These are phyloP conservation scores for Erythrocercus mccallii DNA, from an alignment of 2,113 vertebrate genomes.

Conservation along the genomic window DNA sequence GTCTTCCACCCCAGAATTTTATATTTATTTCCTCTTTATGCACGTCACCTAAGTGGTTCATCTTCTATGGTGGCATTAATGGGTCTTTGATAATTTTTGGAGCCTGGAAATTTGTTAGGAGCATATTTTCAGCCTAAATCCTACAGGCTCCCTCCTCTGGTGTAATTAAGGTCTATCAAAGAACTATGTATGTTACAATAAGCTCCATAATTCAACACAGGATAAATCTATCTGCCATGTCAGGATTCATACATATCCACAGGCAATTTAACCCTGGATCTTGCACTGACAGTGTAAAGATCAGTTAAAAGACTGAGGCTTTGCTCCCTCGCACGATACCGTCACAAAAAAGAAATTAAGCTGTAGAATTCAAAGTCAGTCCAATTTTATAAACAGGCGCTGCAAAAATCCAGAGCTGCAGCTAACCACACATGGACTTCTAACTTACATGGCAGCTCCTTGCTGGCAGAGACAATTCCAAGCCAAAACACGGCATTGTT, in stretches of 20 bases:
- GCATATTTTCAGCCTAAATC: not conserved
- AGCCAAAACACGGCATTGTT: not conserved
- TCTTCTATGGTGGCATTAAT: not conserved
- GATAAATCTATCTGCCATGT: not conserved
- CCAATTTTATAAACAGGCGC: not conserved
- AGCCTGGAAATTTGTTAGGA: not conserved
- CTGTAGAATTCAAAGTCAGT: not conserved
- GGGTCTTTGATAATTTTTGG: not conserved
- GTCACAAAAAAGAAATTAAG: not conserved
- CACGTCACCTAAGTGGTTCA: not conserved
- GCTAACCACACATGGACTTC: not conserved
- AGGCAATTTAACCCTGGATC: not conserved
- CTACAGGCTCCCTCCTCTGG: slow-evolving; percentile 51
- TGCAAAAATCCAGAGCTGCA: not conserved
- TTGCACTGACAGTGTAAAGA: not conserved
- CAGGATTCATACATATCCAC: not conserved
- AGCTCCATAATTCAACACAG: slow-evolving; percentile 20
- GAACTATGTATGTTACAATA: not conserved
- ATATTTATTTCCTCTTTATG: not conserved
- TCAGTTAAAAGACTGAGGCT: not conserved
- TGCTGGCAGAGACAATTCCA: not conserved
- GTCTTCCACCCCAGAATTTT: not conserved
- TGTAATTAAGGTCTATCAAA: slow-evolving; percentile 2
- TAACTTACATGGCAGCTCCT: not conserved
- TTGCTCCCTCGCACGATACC: not conserved